phyloP scores from a whole-genome alignment of 2,113 vertebrate genomes.

The Aptenodytes forsteri region DNA sequence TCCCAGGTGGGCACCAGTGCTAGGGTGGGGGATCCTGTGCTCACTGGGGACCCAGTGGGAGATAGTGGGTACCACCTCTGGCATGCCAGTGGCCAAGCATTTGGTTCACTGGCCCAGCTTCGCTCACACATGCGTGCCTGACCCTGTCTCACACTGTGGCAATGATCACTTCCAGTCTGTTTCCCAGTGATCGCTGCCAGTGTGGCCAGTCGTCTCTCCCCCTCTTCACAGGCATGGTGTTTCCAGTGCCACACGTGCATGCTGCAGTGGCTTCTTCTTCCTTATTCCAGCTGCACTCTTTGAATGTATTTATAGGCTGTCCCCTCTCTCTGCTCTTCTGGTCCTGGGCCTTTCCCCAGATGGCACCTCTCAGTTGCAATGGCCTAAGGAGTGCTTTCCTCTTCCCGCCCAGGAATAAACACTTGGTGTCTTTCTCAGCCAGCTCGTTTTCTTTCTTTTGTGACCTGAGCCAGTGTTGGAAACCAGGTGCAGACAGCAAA shows the following conservation, averaged over 20 bases:
- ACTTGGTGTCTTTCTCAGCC: background rate
- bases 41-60: background rate
- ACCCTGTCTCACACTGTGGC: background rate
- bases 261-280: background rate
- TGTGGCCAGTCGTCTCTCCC: background rate
- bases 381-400: background rate
- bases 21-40: background rate
- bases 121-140: fast-evolving
- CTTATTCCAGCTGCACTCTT: background rate
- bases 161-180: background rate
- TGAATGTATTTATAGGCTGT: background rate
- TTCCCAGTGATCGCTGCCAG: background rate
- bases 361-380: background rate
- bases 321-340: background rate
- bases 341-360: background rate
- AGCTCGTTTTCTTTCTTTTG: background rate
- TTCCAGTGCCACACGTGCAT: background rate
- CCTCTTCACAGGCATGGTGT: background rate
- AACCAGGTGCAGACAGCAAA: conserved; percentile 8
- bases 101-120: background rate
- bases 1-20: background rate
- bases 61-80: background rate
- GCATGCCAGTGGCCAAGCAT: fast-evolving
- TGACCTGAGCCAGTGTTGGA: background rate
- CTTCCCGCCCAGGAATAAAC: background rate